A percentile compares a stretch with the other conserved stretches of the same genome.
phyloP scores from a whole-genome alignment of 2,888 invertebrate genomes.

The Argynnis bischoffii region DNA sequence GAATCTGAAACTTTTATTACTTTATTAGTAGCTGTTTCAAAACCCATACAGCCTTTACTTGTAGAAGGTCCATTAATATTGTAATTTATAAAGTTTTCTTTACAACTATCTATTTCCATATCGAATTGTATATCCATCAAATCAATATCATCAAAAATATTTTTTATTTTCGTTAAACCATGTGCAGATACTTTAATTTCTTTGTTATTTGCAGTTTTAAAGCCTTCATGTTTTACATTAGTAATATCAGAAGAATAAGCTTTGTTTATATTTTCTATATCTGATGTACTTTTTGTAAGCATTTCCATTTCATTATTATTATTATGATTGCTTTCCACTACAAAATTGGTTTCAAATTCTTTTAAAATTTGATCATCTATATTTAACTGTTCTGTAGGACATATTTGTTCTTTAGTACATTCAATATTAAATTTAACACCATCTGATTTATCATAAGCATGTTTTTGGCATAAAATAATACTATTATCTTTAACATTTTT shows the following conservation, averaged over 20 bases:
- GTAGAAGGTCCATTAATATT: neutral
- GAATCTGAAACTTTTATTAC: slow-evolving; percentile 54
- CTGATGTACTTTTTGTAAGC: neutral
- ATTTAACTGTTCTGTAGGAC: slow-evolving; percentile 21
- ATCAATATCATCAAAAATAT: slow-evolving; percentile 22
- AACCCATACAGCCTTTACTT: slow-evolving; percentile 46
- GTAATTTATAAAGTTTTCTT: neutral
- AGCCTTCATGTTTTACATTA: slow-evolving; percentile 1
- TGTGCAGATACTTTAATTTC: slow-evolving; percentile 6
- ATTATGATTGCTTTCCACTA: slow-evolving; percentile 44
- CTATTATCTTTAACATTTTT: neutral
- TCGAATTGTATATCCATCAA: slow-evolving; percentile 9
- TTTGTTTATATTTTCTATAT: neutral
- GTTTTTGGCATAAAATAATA: neutral
- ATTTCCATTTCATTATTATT: slow-evolving; percentile 2
- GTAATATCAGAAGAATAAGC: neutral
- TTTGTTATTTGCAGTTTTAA: slow-evolving; percentile 18
- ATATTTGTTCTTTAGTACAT: neutral
- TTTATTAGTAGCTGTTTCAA: slow-evolving; percentile 66
- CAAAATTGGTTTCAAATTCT: slow-evolving; percentile 44
- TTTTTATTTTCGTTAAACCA: slow-evolving; percentile 10
- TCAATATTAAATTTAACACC: neutral
- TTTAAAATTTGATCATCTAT: slow-evolving; percentile 37
- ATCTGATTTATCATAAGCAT: neutral
- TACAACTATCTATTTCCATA: neutral